These are phyloP conservation scores for Cyclura pinguis DNA, from an alignment of 2,797 vertebrate species.

Conservation along the genomic window DNA sequence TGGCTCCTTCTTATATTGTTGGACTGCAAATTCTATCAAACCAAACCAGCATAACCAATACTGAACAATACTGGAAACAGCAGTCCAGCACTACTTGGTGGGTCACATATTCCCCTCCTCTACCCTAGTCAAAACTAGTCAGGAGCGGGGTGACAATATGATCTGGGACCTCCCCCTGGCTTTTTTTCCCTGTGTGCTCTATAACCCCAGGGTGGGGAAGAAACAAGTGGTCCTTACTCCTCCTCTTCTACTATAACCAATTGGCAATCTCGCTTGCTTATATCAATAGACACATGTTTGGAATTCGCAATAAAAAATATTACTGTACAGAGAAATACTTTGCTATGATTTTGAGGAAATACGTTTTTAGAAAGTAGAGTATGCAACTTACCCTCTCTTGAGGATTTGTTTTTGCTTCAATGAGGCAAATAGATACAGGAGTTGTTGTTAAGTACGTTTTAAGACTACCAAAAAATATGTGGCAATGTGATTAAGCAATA, in stretches of 20 bases:
- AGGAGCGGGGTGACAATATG: too few relatives aligned
- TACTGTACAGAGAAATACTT: constrained; percentile 21
- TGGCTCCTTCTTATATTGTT: neutral
- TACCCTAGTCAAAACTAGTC: neutral
- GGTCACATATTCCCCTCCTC: neutral
- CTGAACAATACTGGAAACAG: neutral
- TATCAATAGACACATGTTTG: constrained; percentile 11
- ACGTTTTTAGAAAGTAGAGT: constrained; percentile 54
- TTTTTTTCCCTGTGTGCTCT: neutral
- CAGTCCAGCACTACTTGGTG: too few relatives aligned
- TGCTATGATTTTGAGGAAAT: constrained; percentile 20
- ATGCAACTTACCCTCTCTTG: constrained; percentile 31
- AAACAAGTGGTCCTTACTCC: neutral
- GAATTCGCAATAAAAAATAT: constrained; percentile 26
- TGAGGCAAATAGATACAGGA: constrained; percentile 44
- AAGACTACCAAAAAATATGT: constrained; percentile 46
- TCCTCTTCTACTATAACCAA: neutral
- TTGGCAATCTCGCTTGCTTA: neutral
- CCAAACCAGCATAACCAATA: neutral
- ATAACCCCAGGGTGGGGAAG: neutral
- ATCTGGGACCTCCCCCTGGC: neutral
- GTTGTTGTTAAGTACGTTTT: constrained; percentile 26
- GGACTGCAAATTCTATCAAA: neutral
- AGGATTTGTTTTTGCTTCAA: constrained; percentile 45
- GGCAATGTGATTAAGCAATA: constrained; percentile 37